phyloP scores from a whole-genome alignment of 1,140 invertebrate genomes.

The Geopemphigus sp. region DNA sequence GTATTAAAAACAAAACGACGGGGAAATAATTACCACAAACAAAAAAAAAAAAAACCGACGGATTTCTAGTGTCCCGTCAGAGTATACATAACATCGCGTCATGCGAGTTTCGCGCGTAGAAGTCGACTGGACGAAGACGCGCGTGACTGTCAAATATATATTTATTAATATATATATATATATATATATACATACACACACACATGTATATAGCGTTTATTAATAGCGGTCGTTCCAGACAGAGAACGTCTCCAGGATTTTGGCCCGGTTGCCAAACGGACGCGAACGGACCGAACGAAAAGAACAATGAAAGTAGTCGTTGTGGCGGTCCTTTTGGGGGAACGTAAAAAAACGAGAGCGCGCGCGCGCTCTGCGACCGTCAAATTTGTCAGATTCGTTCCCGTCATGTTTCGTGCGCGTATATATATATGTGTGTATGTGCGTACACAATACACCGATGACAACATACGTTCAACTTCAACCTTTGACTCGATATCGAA shows the following conservation, averaged over 20 bases:
- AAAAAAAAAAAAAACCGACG: too few species aligned
- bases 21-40: too few species aligned
- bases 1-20: too few species aligned
- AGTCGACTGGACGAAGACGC: background rate
- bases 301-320: constrained; percentile 29
- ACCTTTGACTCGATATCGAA: background rate
- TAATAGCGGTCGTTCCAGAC: constrained; percentile 44
- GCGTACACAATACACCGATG: too few species aligned
- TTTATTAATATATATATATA: too few species aligned
- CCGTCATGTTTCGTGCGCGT: too few species aligned
- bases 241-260: constrained; percentile 33
- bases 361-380: too few species aligned
- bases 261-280: constrained; percentile 42
- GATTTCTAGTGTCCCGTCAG: too few species aligned
- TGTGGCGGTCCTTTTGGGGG: background rate
- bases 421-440: background rate
- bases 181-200: too few species aligned
- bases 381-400: too few species aligned
- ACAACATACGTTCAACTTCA: background rate
- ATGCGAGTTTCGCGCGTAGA: background rate
- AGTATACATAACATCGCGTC: background rate
- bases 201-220: constrained; percentile 6
- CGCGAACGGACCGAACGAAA: constrained; percentile 1
- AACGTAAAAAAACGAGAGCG: background rate
- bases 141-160: constrained; percentile 12